A percentile compares a stretch with the other conserved stretches of the same genome.
Conservation (phyloP, 2,888 invertebrate genomes). For the Acanthosoma haemorrhoidale region DNA sequence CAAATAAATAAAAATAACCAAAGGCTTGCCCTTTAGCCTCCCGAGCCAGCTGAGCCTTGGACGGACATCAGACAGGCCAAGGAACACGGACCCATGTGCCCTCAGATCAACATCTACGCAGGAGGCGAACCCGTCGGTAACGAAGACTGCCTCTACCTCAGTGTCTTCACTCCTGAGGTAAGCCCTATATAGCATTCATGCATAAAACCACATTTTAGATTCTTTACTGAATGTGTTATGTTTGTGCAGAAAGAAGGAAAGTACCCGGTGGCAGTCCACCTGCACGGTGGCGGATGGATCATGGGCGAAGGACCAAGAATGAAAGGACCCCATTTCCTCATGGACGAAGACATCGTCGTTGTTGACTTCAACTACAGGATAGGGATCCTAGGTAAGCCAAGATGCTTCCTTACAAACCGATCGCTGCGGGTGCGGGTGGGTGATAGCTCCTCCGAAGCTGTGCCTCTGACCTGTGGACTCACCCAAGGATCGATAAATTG, state of each 20-base stretch:
- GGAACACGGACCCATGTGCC: slow-evolving; percentile 13
- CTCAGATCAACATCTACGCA: slow-evolving; percentile 15
- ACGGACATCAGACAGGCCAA: slow-evolving; percentile 21
- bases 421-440: too few relatives aligned
- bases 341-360: slow-evolving; percentile 33
- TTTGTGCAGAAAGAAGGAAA: slow-evolving; percentile 25
- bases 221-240: too few relatives aligned
- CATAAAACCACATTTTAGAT: too few relatives aligned
- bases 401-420: too few relatives aligned
- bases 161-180: slow-evolving; percentile 34
- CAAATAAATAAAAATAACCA: too few relatives aligned
- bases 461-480: too few relatives aligned
- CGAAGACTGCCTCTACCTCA: slow-evolving; percentile 38
- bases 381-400: slow-evolving; percentile 24
- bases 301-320: slow-evolving; percentile 8
- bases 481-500: too few relatives aligned
- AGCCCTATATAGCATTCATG: too few relatives aligned
- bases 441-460: too few relatives aligned
- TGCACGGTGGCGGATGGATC: slow-evolving; percentile 43
- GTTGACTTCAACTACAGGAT: slow-evolving; percentile 32
- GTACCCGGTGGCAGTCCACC: slow-evolving; percentile 42
- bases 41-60: slow-evolving; percentile 25
- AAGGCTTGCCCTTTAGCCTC: too few relatives aligned
- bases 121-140: slow-evolving; percentile 20
- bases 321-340: slow-evolving; percentile 28